Conservation (phyloP, 2,113 vertebrate genomes). For the Bubo blakistoni region DNA sequence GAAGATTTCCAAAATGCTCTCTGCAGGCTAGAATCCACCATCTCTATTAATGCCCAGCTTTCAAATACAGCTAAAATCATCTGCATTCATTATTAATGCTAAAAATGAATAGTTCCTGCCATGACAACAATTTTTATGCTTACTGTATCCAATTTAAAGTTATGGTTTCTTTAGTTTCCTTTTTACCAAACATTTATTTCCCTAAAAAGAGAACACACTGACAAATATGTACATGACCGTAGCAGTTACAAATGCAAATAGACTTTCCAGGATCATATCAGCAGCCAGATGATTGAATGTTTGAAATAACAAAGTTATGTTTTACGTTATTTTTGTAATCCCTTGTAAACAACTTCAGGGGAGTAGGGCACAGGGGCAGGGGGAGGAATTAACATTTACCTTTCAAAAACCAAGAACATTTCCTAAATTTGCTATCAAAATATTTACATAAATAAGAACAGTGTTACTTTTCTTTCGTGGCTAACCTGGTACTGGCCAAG, state of each 20-base stretch:
- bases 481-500: slow-evolving; percentile 96
- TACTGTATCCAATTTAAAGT: not conserved
- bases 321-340: not conserved
- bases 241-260: not conserved
- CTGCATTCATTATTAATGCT: not conserved
- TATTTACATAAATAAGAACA: not conserved
- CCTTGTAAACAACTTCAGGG: not conserved
- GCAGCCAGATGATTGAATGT: not conserved
- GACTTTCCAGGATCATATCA: rapidly evolving
- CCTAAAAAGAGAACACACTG: not conserved
- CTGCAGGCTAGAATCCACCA: not conserved
- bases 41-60: not conserved
- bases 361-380: too few relatives aligned
- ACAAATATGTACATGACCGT: rapidly evolving
- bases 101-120: not conserved
- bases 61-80: not conserved
- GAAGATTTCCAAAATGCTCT: not conserved
- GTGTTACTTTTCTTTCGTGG: not conserved
- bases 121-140: not conserved
- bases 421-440: not conserved
- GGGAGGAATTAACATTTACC: not conserved
- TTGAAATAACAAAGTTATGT: not conserved
- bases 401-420: not conserved
- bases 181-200: not conserved
- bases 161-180: not conserved